phyloP scores from a whole-genome alignment of 2,797 vertebrate genomes.

The Graptemys geographica region DNA sequence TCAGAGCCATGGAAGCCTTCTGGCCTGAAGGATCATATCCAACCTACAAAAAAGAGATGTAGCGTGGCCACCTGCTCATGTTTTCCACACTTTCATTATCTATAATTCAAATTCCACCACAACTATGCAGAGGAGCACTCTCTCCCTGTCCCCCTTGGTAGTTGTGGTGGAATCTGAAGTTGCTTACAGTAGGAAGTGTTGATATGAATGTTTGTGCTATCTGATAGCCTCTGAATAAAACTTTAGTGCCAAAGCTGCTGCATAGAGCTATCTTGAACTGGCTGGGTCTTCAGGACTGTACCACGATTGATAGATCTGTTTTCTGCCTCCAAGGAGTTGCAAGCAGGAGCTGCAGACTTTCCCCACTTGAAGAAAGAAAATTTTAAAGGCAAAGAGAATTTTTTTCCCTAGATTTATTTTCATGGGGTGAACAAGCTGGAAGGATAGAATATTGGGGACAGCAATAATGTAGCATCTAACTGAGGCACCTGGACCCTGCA shows the following conservation, averaged over 20 bases:
- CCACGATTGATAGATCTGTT: not conserved
- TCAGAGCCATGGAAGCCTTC: not conserved
- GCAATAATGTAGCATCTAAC: not conserved
- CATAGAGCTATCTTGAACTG: not conserved
- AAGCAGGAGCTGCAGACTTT: not conserved
- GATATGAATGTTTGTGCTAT: not conserved
- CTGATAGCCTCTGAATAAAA: not conserved
- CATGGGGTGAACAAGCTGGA: not conserved
- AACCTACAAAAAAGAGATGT: not conserved
- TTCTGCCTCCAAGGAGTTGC: not conserved
- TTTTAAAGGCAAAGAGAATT: not conserved
- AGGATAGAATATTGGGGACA: not conserved
- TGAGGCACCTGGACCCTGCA: not conserved
- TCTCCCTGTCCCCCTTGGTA: not conserved
- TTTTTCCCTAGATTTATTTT: not conserved
- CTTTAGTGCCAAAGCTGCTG: too few species aligned
- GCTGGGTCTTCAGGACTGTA: not conserved
- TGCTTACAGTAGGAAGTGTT: not conserved
- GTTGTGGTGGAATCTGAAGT: not conserved
- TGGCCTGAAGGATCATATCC: not conserved
- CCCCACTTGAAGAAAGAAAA: not conserved
- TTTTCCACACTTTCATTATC: not conserved
- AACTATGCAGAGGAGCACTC: not conserved
- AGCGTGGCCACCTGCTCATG: not conserved
- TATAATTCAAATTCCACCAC: not conserved